A percentile compares a stretch with the other conserved stretches of the same genome.
phyloP scores from a whole-genome alignment of 2,797 vertebrate genomes.

The Poeciliopsis gracilis region DNA sequence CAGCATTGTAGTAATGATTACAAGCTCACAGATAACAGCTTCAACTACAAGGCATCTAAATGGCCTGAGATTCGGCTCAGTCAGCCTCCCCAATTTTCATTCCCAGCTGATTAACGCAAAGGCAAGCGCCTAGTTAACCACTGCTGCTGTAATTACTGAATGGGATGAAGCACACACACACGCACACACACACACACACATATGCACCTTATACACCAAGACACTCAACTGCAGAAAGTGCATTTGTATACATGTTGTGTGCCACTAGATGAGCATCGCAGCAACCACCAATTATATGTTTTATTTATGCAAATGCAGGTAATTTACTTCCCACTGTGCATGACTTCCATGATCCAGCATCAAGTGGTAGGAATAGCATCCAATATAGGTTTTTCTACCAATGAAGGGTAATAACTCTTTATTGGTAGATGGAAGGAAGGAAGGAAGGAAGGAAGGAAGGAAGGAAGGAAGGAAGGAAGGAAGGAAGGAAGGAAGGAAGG shows the following conservation, averaged over 20 bases:
- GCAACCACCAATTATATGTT: constrained; percentile 61
- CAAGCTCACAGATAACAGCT: constrained; percentile 57
- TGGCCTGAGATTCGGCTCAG: constrained; percentile 62
- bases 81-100: constrained; percentile 64
- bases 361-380: constrained; percentile 48
- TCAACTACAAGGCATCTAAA: constrained; percentile 56
- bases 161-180: constrained; percentile 16
- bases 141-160: constrained; percentile 63
- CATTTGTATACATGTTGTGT: constrained; percentile 28
- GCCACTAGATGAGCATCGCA: constrained; percentile 55
- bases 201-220: constrained; percentile 23
- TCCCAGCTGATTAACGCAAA: constrained; percentile 77
- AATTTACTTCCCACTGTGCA: constrained; percentile 80
- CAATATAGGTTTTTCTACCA: constrained; percentile 20
- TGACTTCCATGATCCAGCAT: constrained; percentile 67
- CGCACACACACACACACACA: constrained; percentile 10
- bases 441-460: not conserved
- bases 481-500: not conserved
- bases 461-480: not conserved
- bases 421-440: not conserved
- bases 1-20: constrained; percentile 49
- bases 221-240: constrained; percentile 17
- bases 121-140: constrained; percentile 74
- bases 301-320: constrained; percentile 81
- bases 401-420: not conserved